Conservation (phyloP, 2,888 invertebrate genomes). For the Orthonychiurus folsomi region DNA sequence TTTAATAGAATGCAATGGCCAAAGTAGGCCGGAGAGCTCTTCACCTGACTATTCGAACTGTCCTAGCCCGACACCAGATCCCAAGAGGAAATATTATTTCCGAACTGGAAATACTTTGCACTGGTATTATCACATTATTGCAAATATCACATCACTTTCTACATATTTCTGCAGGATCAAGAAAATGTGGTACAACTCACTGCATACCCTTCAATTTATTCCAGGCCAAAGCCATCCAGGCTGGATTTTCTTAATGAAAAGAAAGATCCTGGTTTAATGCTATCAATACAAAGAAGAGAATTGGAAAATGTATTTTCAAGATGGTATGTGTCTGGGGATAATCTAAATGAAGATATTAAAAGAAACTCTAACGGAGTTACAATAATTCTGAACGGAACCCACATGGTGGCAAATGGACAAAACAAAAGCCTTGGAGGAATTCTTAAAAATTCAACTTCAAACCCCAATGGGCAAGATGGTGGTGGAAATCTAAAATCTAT, state of each 20-base stretch:
- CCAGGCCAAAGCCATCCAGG: background rate
- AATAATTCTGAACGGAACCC: slow-evolving; percentile 21
- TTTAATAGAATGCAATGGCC: too few species aligned
- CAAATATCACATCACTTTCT: too few species aligned
- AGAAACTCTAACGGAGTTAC: slow-evolving; percentile 26
- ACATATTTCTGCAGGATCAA: background rate
- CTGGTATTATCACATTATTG: slow-evolving; percentile 14
- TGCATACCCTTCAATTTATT: background rate
- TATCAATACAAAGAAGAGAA: too few species aligned
- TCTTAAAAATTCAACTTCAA: slow-evolving; percentile 1
- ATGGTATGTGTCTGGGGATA: slow-evolving; percentile 3
- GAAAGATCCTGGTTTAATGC: too few species aligned
- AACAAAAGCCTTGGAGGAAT: too few species aligned
- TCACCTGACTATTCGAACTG: slow-evolving; percentile 51
- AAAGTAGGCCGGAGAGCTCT: slow-evolving; percentile 47
- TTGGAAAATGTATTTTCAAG: background rate
- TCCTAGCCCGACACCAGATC: slow-evolving; percentile 31
- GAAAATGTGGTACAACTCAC: background rate
- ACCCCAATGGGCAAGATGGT: background rate
- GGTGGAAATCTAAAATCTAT: slow-evolving; percentile 9
- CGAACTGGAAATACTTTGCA: slow-evolving; percentile 6
- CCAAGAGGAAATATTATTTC: background rate
- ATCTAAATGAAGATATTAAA: slow-evolving; percentile 18
- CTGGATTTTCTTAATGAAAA: background rate
- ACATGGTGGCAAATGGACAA: background rate